Base-by-base conservation (phyloP, 2,797 vertebrate species). In the Spinus olivaceus region DNA sequence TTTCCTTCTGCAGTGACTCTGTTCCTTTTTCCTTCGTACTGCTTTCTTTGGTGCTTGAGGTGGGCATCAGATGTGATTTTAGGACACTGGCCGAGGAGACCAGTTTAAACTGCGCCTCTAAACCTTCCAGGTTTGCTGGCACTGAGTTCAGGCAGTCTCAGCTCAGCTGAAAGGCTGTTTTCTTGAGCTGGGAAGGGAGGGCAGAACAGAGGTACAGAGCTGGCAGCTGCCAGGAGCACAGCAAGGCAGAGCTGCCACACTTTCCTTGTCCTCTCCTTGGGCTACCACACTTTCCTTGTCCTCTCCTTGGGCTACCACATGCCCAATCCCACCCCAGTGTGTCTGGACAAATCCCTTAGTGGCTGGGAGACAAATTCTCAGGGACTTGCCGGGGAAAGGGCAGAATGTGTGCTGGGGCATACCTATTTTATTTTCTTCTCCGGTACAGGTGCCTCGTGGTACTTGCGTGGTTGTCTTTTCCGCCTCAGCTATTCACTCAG, bases 251-350 rank as follows among this genome's bases (percentile, higher is more conserved):
- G 10, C 18, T 70, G 28, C 37, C 12, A 13, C 5, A 3, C 12
- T 28, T 69, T 18, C 14, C 37, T 14, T 57, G 27, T 37, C 37
- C 37, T 39, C 25, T 39, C 2, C 7, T 37, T 39, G 50, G 28
- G 24, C 49, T 67, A 12, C 10, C 8, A 9, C 44, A n/a, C 33
- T 33, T 33, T 33, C 33, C 33, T 33, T 33, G 33, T 33, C 33
- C 33, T 39, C 25, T 39, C 2, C 7, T 37, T 39, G 50, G 28
- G 24, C 49, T 67, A 12, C 8, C 8, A 9, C 44, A n/a, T 7
- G 4, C 27, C 16, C 49, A 50, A 0, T 30, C 8, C 33, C 33
- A 33, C 33, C 33, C 33, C 3, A 10, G 7, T 42, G n/a, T 33
- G 8, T 37, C 39, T 53, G 51, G 14, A 24, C 5, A 18, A 8